phyloP scores from a whole-genome alignment of 2,113 vertebrate genomes.

The Phylloscopus whistleri region DNA sequence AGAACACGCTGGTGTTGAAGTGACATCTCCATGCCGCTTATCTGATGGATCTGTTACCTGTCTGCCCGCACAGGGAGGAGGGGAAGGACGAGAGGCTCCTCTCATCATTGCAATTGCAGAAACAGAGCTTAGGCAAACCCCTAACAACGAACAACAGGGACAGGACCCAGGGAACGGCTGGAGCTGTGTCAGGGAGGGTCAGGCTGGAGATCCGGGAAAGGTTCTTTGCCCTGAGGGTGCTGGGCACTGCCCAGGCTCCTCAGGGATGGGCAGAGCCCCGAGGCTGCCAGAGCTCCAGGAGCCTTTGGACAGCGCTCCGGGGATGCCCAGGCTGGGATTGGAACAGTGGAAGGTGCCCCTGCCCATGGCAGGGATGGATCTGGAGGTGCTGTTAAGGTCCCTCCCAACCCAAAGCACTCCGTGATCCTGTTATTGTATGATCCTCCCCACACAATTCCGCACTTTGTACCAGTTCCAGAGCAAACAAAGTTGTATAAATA shows the following conservation, averaged over 20 bases:
- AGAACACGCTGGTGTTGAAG: neutral
- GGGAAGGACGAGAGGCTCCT: neutral
- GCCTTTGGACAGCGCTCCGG: fast-evolving
- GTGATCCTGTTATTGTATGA: fast-evolving
- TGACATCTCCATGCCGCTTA: slow-evolving; percentile 44
- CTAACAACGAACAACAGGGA: neutral
- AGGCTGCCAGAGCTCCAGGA: neutral
- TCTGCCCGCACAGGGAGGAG: neutral
- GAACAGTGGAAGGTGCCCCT: neutral
- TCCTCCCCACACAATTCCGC: neutral
- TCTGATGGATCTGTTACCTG: slow-evolving; percentile 34
- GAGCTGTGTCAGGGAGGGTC: neutral
- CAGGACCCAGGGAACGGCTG: neutral
- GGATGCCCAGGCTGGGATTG: neutral
- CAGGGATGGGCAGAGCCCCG: fast-evolving
- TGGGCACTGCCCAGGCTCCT: neutral
- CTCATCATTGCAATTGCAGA: neutral
- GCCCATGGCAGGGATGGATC: neutral
- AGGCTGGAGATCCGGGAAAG: neutral
- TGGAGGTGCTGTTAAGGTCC: neutral
- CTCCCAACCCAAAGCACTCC: neutral
- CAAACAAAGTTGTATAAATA: neutral
- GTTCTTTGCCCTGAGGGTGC: neutral
- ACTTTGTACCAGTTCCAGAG: neutral
- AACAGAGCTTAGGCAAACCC: neutral